Conservation (phyloP, 2,113 vertebrate species). For the Stigmatopora argus region DNA sequence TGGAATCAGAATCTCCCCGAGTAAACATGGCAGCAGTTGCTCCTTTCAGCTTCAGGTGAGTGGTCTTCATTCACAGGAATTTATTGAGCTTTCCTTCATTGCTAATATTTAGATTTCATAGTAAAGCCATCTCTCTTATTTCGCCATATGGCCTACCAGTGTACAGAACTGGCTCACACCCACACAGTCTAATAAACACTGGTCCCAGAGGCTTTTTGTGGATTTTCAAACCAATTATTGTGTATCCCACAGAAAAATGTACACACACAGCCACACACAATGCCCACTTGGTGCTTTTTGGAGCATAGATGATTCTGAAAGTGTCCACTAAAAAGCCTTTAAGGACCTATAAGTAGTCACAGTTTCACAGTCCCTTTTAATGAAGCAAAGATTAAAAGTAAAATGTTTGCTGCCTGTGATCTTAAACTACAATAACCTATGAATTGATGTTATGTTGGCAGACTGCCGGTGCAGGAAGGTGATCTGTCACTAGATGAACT, state of each 20-base stretch:
- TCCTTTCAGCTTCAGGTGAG: slow-evolving; percentile 69
- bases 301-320: slow-evolving; percentile 45
- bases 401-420: slow-evolving; percentile 9
- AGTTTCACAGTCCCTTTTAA: slow-evolving; percentile 10
- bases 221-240: slow-evolving; percentile 20
- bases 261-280: neutral
- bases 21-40: slow-evolving; percentile 72
- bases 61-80: neutral
- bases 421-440: slow-evolving; percentile 10
- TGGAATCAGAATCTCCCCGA: slow-evolving; percentile 36
- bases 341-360: slow-evolving; percentile 9
- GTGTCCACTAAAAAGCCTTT: slow-evolving; percentile 24
- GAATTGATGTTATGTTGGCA: slow-evolving; percentile 30
- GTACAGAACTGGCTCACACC: neutral
- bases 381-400: slow-evolving; percentile 4
- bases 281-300: slow-evolving; percentile 33
- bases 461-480: slow-evolving; percentile 50
- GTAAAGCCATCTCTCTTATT: neutral
- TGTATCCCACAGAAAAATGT: slow-evolving; percentile 8
- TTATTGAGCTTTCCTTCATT: neutral
- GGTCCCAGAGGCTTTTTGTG: slow-evolving; percentile 9
- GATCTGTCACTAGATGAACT: slow-evolving; percentile 62
- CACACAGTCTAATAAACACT: slow-evolving; percentile 5
- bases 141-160: neutral
- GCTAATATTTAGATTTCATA: neutral